A percentile compares a stretch with the other conserved stretches of the same genome.
phyloP scores from a whole-genome alignment of 1,140 invertebrate species.

The Drosophila ogumai region DNA sequence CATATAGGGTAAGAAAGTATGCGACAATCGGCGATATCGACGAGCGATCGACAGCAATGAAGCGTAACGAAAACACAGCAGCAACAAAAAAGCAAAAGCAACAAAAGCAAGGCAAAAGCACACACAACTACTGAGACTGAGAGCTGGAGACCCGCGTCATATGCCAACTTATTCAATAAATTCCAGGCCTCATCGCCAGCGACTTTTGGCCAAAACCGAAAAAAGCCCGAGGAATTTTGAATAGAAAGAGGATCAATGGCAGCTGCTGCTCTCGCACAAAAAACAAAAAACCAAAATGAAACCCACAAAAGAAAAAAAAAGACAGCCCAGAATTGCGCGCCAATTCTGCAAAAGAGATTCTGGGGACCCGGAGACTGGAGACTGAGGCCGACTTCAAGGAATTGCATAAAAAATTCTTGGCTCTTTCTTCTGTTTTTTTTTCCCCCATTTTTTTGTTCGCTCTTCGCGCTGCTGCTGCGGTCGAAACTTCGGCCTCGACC shows the following conservation, averaged over 20 bases:
- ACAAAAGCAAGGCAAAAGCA: conserved; percentile 13
- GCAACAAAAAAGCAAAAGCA: conserved; percentile 15
- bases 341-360: conserved; percentile 68
- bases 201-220: conserved; percentile 42
- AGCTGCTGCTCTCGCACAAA: conserved; percentile 38
- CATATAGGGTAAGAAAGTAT: conserved; percentile 51
- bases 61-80: conserved; percentile 73
- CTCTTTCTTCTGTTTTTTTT: conserved; percentile 36
- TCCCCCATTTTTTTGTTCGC: conserved; percentile 8
- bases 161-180: conserved; percentile 57
- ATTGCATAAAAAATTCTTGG: conserved; percentile 73
- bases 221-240: conserved; percentile 52
- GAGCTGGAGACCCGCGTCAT: conserved; percentile 35
- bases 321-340: conserved; percentile 64
- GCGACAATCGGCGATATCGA: conserved; percentile 48
- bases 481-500: conserved; percentile 74
- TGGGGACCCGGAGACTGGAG: conserved; percentile 46
- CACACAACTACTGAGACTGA: conserved; percentile 15
- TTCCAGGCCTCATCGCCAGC: conserved; percentile 58
- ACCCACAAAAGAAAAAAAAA: conserved; percentile 15
- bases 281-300: conserved; percentile 25
- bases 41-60: conserved; percentile 60
- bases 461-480: conserved; percentile 27
- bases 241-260: conserved; percentile 55
- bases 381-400: conserved; percentile 76